phyloP scores from a whole-genome alignment of 2,888 invertebrate species.

The Andrena praecox region DNA sequence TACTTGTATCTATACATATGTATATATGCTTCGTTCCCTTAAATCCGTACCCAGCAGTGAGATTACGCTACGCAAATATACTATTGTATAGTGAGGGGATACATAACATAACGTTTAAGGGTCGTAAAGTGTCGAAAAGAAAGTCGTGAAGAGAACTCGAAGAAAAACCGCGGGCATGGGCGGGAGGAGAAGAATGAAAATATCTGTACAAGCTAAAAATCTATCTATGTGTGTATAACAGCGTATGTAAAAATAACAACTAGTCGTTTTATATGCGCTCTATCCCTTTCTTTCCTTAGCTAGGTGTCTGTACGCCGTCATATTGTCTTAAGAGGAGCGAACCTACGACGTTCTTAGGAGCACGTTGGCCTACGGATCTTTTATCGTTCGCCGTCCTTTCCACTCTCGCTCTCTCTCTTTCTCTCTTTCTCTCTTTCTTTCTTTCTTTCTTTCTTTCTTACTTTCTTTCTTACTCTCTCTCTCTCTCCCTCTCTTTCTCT shows the following conservation, averaged over 20 bases:
- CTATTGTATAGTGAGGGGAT: slow-evolving; percentile 20
- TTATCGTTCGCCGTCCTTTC: slow-evolving; percentile 49
- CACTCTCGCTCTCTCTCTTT: slow-evolving; percentile 45
- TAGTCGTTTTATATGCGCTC: slow-evolving; percentile 50
- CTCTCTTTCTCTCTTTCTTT: slow-evolving; percentile 12
- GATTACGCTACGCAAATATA: slow-evolving; percentile 45
- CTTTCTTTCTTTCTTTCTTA: slow-evolving; percentile 3
- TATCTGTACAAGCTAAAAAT: slow-evolving; percentile 54
- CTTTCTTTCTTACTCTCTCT: background rate
- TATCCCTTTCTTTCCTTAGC: slow-evolving; percentile 65
- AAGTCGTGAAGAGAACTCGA: slow-evolving; percentile 4
- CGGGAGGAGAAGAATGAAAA: slow-evolving; percentile 14
- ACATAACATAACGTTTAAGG: slow-evolving; percentile 24
- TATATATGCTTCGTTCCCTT: slow-evolving; percentile 18
- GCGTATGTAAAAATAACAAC: slow-evolving; percentile 41
- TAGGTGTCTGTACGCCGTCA: slow-evolving; percentile 59
- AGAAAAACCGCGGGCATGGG: background rate
- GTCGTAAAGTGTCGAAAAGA: slow-evolving; percentile 27
- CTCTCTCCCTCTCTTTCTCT: slow-evolving; percentile 13
- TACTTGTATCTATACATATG: slow-evolving; percentile 15
- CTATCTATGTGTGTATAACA: slow-evolving; percentile 42
- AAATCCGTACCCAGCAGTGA: slow-evolving; percentile 55
- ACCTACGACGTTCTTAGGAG: slow-evolving; percentile 44
- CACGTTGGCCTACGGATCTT: slow-evolving; percentile 44
- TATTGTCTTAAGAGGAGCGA: slow-evolving; percentile 66